Evolutionary conservation across 2,888 invertebrate genomes (phyloP).

Genomic region (Ochropleura leucogaster): DNA sequence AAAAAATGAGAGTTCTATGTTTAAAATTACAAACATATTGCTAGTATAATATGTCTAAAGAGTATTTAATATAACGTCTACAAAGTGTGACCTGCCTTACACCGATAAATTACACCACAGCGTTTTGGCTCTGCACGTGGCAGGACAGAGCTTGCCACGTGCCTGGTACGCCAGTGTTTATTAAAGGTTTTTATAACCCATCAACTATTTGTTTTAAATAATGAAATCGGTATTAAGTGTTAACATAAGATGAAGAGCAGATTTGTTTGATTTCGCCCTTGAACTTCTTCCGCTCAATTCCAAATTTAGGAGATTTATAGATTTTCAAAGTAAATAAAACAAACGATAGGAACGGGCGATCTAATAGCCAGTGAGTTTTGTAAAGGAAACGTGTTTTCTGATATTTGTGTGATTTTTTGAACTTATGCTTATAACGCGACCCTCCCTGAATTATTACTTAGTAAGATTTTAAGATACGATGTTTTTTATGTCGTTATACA

Average conservation of each 20-base stretch:
- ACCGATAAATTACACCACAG: too few relatives aligned
- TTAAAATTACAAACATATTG: background rate
- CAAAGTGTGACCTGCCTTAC: background rate
- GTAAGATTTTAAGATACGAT: too few relatives aligned
- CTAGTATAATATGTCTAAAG: background rate
- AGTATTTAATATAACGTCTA: background rate
- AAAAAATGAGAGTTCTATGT: background rate
- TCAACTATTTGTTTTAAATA: background rate
- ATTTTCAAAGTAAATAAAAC: background rate
- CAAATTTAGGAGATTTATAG: conserved; percentile 7
- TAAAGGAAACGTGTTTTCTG: background rate
- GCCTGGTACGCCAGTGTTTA: background rate
- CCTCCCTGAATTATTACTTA: too few relatives aligned
- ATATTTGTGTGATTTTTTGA: background rate
- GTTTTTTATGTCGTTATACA: too few relatives aligned
- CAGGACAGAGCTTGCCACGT: background rate
- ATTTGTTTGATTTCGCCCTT: conserved; percentile 4
- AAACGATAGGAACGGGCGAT: background rate
- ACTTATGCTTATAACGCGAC: too few relatives aligned
- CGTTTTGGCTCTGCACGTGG: background rate
- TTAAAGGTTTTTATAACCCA: background rate
- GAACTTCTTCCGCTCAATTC: background rate
- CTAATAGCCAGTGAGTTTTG: background rate
- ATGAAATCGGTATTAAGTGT: conserved; percentile 1
- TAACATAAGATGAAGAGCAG: background rate